Evolutionary conservation across 1,140 invertebrate genomes (phyloP), one percentile per base, ranked within the genome.

Genomic region (Heliconius melpomene): DNA sequence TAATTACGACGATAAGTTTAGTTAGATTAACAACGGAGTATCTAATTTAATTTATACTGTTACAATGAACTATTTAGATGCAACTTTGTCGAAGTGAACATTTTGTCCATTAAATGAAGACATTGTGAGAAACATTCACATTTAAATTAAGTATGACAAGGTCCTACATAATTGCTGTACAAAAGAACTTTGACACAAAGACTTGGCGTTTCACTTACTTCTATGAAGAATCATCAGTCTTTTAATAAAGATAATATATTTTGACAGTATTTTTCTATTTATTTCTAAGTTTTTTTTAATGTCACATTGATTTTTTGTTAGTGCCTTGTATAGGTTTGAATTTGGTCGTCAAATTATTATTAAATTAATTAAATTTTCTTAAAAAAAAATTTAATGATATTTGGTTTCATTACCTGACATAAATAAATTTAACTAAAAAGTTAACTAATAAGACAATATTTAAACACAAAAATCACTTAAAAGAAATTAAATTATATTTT

Each of bases 191-290:
- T 82, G 85, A 76, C 82, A 84, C 76, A 81, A 79, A 80, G 60
- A 83, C 77, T 83, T 85, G 80, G 79, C 83, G 84, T 79, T 79
- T 75, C 18, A 75, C 78, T 79, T 84, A 84, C 75, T 84, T 81
- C 83, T 86, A 87, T 84, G 77, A 79, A 85, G 83, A 87, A 87
- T 86, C 84, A 86, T 91, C 89, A 91, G 89, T 91, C 89, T 91
- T 91, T 87, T 80, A 89, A 89, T 85, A 87, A 89, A 86, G 83
- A 88, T 84, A 84, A 80, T 84, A 85, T 84, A 66, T 66, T 66
- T 80, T 80, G 78, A 85, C 74, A 82, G 60, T 79, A 50, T 66
- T 26, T 66, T 66, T 57, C 13, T 26, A 26, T 66, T 66, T 66
- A 16, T 26, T 29, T 66, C 23, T 66, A 66, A 60, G n/a, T 66